Evolutionary conservation across 1,140 invertebrate species (phyloP), one percentile per base, ranked within the genome.

Genomic region (Meteorus sp.): DNA sequence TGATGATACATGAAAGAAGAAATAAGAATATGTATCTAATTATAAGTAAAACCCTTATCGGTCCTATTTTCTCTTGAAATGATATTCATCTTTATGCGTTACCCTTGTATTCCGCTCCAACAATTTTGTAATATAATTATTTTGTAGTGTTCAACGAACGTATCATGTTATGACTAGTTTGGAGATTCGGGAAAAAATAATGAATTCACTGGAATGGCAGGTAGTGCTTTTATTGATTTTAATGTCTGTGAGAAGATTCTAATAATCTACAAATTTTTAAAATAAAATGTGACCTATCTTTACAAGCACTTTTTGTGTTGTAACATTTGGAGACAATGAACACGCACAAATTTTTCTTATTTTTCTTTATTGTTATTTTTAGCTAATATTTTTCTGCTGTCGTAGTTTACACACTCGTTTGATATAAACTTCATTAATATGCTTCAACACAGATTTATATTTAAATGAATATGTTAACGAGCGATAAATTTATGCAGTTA

Each of bases 321-420:
- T 35, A 29, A 48, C n/a, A n/a, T n/a, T n/a, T n/a, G 33, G 27
- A 48, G 27, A 51, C n/a, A 22, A 52, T 23, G 19, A 53, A 59
- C 45, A 59, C 57, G 57, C 57, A 59, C 57, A 59, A 59, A 13
- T 53, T n/a, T 11, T 39, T 39, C 25, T 17, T 50, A 6, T 17
- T 27, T 58, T 15, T n/a, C 35, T 27, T 47, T 2, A 44, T 54
- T 54, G 37, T 23, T 43, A 47, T 52, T 23, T 47, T 23, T 35
- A 25, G 15, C 51, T 19, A 37, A 44, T n/a, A 31, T 19, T 43
- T 29, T 25, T 29, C 13, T 44, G 41, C 11, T 4, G 15, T 56
- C 19, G 1, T 33, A 25, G 22, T 17, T 25, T 35, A 22, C 31
- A 29, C 35, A 2, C 47, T 15, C 33, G 17, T 48, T 48, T 25